A percentile compares a stretch with the other conserved stretches of the same genome.
Conservation (phyloP, 1,140 invertebrate species). For the Pseudomyrmex cubaensis region DNA sequence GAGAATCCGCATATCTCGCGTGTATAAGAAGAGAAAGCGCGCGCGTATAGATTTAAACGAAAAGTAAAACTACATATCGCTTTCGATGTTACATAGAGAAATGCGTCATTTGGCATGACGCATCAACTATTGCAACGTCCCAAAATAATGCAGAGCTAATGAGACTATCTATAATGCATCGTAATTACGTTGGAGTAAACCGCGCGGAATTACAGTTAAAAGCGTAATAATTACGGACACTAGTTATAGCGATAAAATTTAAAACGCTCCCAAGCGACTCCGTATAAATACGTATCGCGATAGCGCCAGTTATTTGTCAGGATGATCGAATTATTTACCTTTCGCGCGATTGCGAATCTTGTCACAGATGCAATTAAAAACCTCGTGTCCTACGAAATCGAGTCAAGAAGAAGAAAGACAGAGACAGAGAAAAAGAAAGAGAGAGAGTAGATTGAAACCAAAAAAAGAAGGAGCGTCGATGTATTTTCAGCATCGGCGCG, state of each 20-base stretch:
- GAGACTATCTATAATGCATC: slow-evolving; percentile 48
- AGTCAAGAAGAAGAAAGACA: background rate
- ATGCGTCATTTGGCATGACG: background rate
- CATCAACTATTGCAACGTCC: background rate
- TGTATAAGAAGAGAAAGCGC: background rate
- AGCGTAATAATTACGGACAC: slow-evolving; percentile 49
- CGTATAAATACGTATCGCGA: slow-evolving; percentile 1
- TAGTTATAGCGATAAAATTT: slow-evolving; percentile 55
- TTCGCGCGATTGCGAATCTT: background rate
- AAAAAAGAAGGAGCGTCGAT: background rate
- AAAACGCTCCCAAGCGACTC: slow-evolving; percentile 41
- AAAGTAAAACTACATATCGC: background rate
- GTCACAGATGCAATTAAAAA: slow-evolving; percentile 22
- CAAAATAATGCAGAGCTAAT: slow-evolving; percentile 47
- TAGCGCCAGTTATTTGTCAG: background rate
- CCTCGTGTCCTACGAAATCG: too few relatives aligned
- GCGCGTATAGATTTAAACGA: slow-evolving; percentile 5
- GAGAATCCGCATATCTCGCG: slow-evolving; percentile 14
- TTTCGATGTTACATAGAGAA: background rate
- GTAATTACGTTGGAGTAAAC: slow-evolving; percentile 44
- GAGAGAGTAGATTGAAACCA: background rate
- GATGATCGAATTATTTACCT: slow-evolving; percentile 32
- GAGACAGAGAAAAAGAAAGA: too few relatives aligned
- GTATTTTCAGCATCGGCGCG: slow-evolving; percentile 43
- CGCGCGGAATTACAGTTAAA: slow-evolving; percentile 40